Base-by-base conservation (phyloP, 2,888 invertebrate species). In the Athalia circularis region DNA sequence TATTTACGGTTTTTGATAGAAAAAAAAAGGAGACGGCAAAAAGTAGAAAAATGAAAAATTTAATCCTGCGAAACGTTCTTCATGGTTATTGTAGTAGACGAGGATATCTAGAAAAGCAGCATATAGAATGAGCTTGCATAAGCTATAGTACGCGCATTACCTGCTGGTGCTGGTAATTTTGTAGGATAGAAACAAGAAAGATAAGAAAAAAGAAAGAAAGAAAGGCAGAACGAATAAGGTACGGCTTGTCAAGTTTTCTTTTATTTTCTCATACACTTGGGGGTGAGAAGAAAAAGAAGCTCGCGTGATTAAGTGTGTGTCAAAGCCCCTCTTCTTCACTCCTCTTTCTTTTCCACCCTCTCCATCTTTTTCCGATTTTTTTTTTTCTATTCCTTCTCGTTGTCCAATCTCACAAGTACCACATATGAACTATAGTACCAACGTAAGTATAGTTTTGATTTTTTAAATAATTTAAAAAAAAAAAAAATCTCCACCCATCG, bases 221-320 rank as follows among this genome's bases (percentile, higher is more conserved):
- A 64, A 61, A 65, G 68, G 61, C 64, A 62, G 61, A n/a, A 70
- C 11, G 45, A 65, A 79, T 67, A 57, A 62, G 65, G 67, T 68
- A 79, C 75, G 75, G 57, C 61, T 50, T 59, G 65, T 68, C 76
- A 70, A 65, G 62, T 61, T 11, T 8, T 70, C 54, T 64, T 29
- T 50, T 50, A 13, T 47, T 72, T 52, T 72, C 47, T 47, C 7
- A 13, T n/a, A 57, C 13, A 48, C 77, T 57, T 29, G 61, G 15
- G 79, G 76, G 77, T 29, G 29, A 54, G 67, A 77, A 61, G 52
- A 77, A 59, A 57, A 75, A 50, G 67, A 80, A 77, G 65, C 78
- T 81, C 75, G 77, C 82, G 82, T 83, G 83, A 85, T 85, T 84
- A 84, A 84, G 83, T 84, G 81, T 78, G 83, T 81, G 82, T 82